Evolutionary conservation across 2,797 vertebrate genomes (phyloP), one percentile per base, ranked within the genome.

Genomic region (Crenichthys baileyi): DNA sequence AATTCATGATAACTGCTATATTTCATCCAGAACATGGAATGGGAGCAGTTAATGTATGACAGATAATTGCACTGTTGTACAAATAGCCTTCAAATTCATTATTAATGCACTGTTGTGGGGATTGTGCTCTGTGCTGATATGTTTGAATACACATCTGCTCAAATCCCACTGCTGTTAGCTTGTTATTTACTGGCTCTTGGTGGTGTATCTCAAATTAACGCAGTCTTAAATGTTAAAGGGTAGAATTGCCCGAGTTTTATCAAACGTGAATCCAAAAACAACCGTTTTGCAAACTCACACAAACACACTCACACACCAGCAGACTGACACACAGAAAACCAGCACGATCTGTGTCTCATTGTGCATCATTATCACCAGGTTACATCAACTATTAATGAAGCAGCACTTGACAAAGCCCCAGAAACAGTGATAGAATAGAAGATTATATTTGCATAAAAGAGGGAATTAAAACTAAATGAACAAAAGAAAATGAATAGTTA

Each of bases 351-450:
- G 8, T 26, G 31, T 74, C 79, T 83, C 76, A 83, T n/a, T 46
- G 79, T 88, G 86, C 79, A 75, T 85, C 82, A 77, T 87, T 87
- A 84, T 89, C 86, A n/a, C 78, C 18, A 77, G 78, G 80, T 88
- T 79, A 76, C 63, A 91, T 93, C 72, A 91, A 88, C 83, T 81
- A 88, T 87, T 84, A 89, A 92, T 86, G 81, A 89, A 75, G 81
- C 79, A 85, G 79, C 78, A 83, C 85, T 91, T 89, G 83, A 87
- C 85, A 89, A 81, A 88, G 80, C 80, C 48, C 71, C 65, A 74
- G 70, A 78, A 75, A 70, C 65, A 80, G 75, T 61, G 50, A 79
- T 58, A 77, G 78, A 88, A 83, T 55, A 61, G 73, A 79, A 81
- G 79, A 82, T 84, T 81, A 68, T 78, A 81, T 90, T 91, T 86